Percentiles rank a stretch among this genome's conserved stretches.
Evolutionary conservation across 2,888 invertebrate genomes (phyloP).

Genomic region (Drosophila pegasa): DNA sequence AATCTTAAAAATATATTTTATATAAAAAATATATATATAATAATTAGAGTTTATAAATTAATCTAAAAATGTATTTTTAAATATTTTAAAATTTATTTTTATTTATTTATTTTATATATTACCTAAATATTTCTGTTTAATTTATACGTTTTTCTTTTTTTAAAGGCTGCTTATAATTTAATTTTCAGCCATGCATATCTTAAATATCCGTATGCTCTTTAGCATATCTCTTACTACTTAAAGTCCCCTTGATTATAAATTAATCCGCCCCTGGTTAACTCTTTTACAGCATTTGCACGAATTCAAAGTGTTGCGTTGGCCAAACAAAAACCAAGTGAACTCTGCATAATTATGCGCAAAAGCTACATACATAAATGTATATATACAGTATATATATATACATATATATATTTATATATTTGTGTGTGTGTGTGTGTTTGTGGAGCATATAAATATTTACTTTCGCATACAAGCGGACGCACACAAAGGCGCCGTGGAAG

Average conservation of each 20-base stretch:
- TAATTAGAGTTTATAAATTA: too few relatives aligned
- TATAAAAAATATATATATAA: too few relatives aligned
- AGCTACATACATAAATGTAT: slow-evolving; percentile 28
- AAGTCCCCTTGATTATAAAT: neutral
- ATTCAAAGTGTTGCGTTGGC: slow-evolving; percentile 61
- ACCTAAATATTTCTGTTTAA: too few relatives aligned
- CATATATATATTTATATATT: slow-evolving; percentile 2
- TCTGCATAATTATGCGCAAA: slow-evolving; percentile 71
- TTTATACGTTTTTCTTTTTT: too few relatives aligned
- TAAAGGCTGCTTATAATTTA: neutral
- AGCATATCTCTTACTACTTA: neutral
- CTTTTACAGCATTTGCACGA: slow-evolving; percentile 36
- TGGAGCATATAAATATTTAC: slow-evolving; percentile 48
- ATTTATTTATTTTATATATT: too few relatives aligned
- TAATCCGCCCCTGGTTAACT: slow-evolving; percentile 20
- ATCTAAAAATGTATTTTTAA: too few relatives aligned
- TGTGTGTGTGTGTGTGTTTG: slow-evolving; percentile 15
- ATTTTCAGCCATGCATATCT: too few relatives aligned
- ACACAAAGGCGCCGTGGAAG: slow-evolving; percentile 9
- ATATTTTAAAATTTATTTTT: too few relatives aligned
- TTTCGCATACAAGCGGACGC: slow-evolving; percentile 27
- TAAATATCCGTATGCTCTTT: too few relatives aligned
- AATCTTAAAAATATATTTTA: too few relatives aligned
- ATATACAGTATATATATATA: neutral
- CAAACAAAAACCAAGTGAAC: slow-evolving; percentile 64